Conservation (phyloP, 2,113 vertebrate genomes). For the Catharus minimus region DNA sequence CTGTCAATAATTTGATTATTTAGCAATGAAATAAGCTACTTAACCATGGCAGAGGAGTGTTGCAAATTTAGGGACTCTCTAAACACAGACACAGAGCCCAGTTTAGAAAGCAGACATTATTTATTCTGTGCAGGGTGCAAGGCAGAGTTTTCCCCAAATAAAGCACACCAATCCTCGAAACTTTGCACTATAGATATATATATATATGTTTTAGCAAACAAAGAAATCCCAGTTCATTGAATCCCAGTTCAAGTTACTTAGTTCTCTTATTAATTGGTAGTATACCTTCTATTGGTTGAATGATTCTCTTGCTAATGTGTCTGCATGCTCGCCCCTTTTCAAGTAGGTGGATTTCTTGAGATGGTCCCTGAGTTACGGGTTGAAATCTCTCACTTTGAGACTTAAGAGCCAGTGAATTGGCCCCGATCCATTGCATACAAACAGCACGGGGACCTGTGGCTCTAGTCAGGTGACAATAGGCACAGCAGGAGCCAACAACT, state of each 20-base stretch:
- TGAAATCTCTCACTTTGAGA: rapidly evolving
- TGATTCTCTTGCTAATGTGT: not conserved
- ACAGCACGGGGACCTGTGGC: rapidly evolving
- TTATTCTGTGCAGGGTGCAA: not conserved
- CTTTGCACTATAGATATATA: no score
- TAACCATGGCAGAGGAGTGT: not conserved
- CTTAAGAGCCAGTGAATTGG: not conserved
- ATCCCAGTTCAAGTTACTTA: not conserved
- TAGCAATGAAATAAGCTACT: not conserved
- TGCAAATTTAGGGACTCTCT: not conserved
- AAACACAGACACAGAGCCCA: not conserved
- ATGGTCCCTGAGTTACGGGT: not conserved
- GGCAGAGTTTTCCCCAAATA: not conserved
- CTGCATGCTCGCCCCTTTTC: not conserved
- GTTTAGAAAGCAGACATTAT: not conserved
- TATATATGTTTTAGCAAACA: not conserved
- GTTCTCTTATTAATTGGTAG: not conserved
- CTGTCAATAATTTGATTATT: not conserved
- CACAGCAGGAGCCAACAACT: not conserved
- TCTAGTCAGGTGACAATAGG: not conserved
- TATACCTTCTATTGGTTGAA: not conserved
- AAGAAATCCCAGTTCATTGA: not conserved
- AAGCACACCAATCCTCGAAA: not conserved
- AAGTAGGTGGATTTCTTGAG: not conserved
- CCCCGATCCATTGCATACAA: not conserved